Evolutionary conservation across 2,113 vertebrate species (phyloP).

Genomic region (Phasianus colchicus): DNA sequence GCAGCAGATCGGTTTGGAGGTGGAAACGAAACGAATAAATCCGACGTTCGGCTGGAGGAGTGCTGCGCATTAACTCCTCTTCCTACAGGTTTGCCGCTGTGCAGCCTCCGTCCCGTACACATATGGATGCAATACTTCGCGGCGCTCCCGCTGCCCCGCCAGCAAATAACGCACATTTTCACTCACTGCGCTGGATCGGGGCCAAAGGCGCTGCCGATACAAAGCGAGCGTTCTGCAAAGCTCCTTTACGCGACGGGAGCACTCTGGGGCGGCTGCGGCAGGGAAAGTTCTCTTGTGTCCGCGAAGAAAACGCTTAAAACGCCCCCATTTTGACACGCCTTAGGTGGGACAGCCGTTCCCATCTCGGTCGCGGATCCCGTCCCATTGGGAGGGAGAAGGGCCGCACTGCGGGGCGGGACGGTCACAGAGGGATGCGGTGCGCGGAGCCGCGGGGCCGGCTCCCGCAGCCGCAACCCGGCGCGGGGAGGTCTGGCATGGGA

Average conservation of each 20-base stretch:
- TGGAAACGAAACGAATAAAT: constrained; percentile 38
- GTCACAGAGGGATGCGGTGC: background rate
- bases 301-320: rapidly evolving
- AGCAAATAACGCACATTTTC: background rate
- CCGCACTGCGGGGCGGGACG: background rate
- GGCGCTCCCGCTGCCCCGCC: background rate
- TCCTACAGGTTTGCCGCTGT: background rate
- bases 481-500: rapidly evolving
- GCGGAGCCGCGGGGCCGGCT: background rate
- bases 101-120: background rate
- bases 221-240: background rate
- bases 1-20: constrained; percentile 27
- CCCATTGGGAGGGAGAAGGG: background rate
- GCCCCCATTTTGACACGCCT: background rate
- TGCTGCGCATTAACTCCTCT: background rate
- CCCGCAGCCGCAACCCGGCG: background rate
- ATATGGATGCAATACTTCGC: background rate
- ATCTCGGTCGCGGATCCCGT: background rate
- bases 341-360: background rate
- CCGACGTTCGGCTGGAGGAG: background rate
- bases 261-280: background rate
- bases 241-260: background rate
- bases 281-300: background rate
- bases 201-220: constrained; percentile 4
- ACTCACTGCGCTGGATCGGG: background rate